Evolutionary conservation across 2,797 vertebrate genomes (phyloP), one percentile per base, ranked within the genome.

Genomic region (Nasua narica): DNA sequence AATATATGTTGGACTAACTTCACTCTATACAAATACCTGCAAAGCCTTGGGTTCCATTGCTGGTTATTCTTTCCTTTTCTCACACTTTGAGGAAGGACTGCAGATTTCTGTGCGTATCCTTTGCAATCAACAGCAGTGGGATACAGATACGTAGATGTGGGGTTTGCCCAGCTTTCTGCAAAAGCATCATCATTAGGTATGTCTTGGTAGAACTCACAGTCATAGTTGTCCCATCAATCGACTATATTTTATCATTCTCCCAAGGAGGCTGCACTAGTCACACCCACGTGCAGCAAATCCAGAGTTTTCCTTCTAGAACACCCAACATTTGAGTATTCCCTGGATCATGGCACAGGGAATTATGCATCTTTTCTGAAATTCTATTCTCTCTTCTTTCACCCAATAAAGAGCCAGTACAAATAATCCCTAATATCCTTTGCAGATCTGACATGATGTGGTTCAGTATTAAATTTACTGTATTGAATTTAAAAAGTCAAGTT

Each of bases 381-480:
- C 46, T 50, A 29, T 40, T 92, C 85, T 90, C 46, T 87, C 37
- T 56, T 79, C 86, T 52, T 23, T 87, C 40, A 48, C 18, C 21
- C 56, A 87, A 14, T 50, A 62, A 91, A 43, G 60, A 84, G 58
- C 60, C 67, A 8, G 15, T 25, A 81, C 43, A 70, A 62, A 40
- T 48, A 12, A 40, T 52, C 14, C 12, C 29, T 37, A 77, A 52
- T 43, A 19, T 46, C 27, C 35, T 94, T 84, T 60, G 46, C 37
- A 76, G 40, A 79, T 58, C 29, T 50, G 50, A 79, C 40, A n/a
- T 70, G 83, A 54, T 18, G 1, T 43, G 16, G 62, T 29, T 92
- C 40, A 84, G 13, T 35, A 32, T 91, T 78, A 85, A 72, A 10
- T 46, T 82, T 69, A n/a, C 18, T 29, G 3, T 43, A 40, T 10